Conservation (phyloP, 2,113 vertebrate species). For the Eulemur rufifrons region DNA sequence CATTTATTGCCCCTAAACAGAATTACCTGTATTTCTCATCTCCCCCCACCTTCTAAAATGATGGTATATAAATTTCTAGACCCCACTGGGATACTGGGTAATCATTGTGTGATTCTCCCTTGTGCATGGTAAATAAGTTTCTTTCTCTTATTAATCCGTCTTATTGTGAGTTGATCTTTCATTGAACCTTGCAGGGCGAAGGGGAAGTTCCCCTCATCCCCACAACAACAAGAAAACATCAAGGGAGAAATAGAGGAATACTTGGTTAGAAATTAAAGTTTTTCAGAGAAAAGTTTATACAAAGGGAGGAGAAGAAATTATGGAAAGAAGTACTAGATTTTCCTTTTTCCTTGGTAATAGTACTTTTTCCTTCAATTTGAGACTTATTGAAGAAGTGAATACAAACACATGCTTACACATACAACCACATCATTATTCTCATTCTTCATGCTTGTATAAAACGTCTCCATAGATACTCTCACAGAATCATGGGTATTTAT, state of each 20-base stretch:
- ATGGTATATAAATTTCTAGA: too few species aligned
- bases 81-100: too few species aligned
- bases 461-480: neutral
- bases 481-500: neutral
- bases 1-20: too few species aligned
- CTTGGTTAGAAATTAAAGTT: neutral
- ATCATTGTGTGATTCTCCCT: too few species aligned
- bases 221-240: neutral
- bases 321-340: neutral
- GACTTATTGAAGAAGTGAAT: neutral
- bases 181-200: too few species aligned
- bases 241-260: neutral
- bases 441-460: neutral
- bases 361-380: neutral
- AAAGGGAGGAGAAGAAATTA: neutral
- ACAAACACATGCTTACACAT: neutral
- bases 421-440: neutral
- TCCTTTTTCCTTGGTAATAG: neutral
- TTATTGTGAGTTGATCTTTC: too few species aligned
- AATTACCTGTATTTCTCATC: too few species aligned
- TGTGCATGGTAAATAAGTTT: too few species aligned
- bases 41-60: too few species aligned
- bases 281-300: neutral
- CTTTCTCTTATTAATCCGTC: too few species aligned
- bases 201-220: too few species aligned